Evolutionary conservation across 2,113 vertebrate genomes (phyloP).

Genomic region (Macaca nemestrina): DNA sequence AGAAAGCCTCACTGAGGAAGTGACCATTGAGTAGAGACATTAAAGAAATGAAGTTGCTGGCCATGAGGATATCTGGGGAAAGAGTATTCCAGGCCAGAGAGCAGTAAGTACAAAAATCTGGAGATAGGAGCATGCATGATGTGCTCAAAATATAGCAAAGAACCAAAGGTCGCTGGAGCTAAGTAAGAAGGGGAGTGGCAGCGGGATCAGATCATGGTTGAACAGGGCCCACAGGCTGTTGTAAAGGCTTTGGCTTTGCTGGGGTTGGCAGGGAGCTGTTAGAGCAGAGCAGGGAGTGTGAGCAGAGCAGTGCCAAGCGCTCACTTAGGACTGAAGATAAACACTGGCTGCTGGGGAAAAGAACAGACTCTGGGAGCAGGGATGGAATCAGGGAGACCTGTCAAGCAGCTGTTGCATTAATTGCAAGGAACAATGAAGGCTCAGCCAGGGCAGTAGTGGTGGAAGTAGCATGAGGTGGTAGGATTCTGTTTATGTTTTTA

Average conservation of each 20-base stretch:
- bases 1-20: background rate
- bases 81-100: background rate
- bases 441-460: background rate
- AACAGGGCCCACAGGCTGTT: background rate
- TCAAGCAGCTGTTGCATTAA: background rate
- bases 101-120: background rate
- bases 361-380: background rate
- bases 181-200: too few species aligned
- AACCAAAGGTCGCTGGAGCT: background rate
- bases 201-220: background rate
- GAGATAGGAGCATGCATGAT: background rate
- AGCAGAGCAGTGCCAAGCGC: background rate
- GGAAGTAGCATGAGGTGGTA: background rate
- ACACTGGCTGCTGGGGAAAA: background rate
- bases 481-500: background rate
- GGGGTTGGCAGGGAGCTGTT: background rate
- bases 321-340: background rate
- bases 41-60: background rate
- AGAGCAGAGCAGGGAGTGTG: too few species aligned
- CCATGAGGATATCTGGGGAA: background rate
- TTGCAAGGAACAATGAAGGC: background rate
- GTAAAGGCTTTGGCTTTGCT: background rate
- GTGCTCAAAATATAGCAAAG: background rate
- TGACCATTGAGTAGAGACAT: background rate
- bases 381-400: background rate